Evolutionary conservation across 2,888 invertebrate genomes (phyloP).

Genomic region (Phyllotreta striolata): DNA sequence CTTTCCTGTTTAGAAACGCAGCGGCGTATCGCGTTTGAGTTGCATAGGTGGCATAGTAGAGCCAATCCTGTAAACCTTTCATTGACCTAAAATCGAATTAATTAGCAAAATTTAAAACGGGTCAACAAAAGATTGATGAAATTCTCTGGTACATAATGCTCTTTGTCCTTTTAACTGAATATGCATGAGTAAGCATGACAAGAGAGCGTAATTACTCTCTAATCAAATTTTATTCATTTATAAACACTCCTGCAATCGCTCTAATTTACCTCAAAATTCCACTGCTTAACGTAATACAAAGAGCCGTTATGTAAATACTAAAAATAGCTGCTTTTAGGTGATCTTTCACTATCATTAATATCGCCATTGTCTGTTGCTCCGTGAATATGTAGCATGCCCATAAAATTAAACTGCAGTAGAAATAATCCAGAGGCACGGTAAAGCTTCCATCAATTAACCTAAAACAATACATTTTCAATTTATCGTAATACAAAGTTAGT

Average conservation of each 20-base stretch:
- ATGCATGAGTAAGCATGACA: background rate
- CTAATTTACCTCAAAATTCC: constrained; percentile 75
- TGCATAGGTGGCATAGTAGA: constrained; percentile 80
- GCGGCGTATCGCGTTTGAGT: constrained; percentile 84
- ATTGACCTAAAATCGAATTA: constrained; percentile 68
- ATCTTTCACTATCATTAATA: constrained; percentile 82
- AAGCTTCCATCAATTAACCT: constrained; percentile 67
- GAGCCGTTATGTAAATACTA: constrained; percentile 79
- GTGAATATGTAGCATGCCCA: constrained; percentile 88
- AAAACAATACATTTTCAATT: constrained; percentile 35
- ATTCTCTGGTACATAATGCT: background rate
- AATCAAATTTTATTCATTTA: background rate
- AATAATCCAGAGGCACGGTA: constrained; percentile 67
- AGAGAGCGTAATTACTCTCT: background rate
- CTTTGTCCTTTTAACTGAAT: background rate
- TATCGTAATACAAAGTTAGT: too few relatives aligned
- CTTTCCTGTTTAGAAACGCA: constrained; percentile 75
- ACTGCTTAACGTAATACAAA: constrained; percentile 75
- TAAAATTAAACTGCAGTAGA: constrained; percentile 74
- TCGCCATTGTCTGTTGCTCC: constrained; percentile 84
- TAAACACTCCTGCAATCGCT: too few relatives aligned
- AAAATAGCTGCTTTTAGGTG: constrained; percentile 79
- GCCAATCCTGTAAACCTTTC: constrained; percentile 81
- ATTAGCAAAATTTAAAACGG: constrained; percentile 3
- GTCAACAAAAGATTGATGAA: background rate